Percentiles rank a stretch among this genome's conserved stretches.
phyloP scores from a whole-genome alignment of 2,797 vertebrate species.

The Acipenser ruthenus region DNA sequence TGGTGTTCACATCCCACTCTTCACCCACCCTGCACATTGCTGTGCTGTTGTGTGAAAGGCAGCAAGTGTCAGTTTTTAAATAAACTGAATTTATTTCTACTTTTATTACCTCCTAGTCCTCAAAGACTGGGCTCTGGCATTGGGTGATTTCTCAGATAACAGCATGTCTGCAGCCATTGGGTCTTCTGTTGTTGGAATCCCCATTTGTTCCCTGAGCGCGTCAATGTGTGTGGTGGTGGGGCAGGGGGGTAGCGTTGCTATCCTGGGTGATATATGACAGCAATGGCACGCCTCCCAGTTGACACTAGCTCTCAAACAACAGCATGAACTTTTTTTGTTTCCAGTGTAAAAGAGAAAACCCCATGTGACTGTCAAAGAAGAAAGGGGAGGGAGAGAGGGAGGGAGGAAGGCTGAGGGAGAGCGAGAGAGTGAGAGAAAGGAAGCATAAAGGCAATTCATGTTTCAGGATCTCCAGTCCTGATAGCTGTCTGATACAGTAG shows the following conservation, averaged over 20 bases:
- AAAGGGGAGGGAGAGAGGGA: slow-evolving; percentile 24
- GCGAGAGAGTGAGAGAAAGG: slow-evolving; percentile 8
- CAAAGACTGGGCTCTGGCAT: slow-evolving; percentile 49
- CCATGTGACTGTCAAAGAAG: slow-evolving; percentile 54
- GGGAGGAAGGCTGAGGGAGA: slow-evolving; percentile 3
- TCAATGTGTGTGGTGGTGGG: slow-evolving; percentile 39
- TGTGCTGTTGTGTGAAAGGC: slow-evolving; percentile 9
- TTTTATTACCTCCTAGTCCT: slow-evolving; percentile 62
- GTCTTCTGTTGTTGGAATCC: slow-evolving; percentile 77
- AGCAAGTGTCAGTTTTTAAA: slow-evolving; percentile 51
- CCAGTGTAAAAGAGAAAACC: slow-evolving; percentile 62
- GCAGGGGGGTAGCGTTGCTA: slow-evolving; percentile 38
- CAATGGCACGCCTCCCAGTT: slow-evolving; percentile 90
- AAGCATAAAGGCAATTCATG: slow-evolving; percentile 74
- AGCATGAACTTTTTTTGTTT: slow-evolving; percentile 73
- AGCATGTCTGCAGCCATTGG: slow-evolving; percentile 46
- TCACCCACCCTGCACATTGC: background rate
- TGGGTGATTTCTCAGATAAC: slow-evolving; percentile 76
- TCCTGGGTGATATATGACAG: slow-evolving; percentile 83
- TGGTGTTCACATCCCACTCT: no score
- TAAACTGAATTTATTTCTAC: slow-evolving; percentile 59
- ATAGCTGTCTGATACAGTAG: slow-evolving; percentile 28
- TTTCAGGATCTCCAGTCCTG: slow-evolving; percentile 55
- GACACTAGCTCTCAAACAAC: slow-evolving; percentile 72
- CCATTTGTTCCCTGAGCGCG: slow-evolving; percentile 80